phyloP scores from a whole-genome alignment of 2,888 invertebrate genomes.

The Tenthredo scrophulariae region DNA sequence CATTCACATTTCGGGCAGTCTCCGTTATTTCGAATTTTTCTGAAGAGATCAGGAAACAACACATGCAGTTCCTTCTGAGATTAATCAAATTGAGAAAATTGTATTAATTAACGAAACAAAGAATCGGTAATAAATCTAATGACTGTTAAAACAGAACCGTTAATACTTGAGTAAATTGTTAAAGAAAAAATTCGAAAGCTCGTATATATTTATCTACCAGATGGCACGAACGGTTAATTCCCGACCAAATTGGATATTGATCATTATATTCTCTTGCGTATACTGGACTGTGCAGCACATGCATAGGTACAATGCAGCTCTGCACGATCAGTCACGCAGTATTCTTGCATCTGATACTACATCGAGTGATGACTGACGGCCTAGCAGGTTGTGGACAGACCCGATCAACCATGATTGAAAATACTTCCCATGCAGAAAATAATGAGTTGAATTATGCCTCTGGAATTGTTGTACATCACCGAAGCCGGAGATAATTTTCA shows the following conservation, averaged over 20 bases:
- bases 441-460: background rate
- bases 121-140: too few species aligned
- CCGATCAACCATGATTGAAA: background rate
- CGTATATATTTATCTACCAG: background rate
- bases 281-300: background rate
- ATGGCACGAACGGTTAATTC: slow-evolving; percentile 13
- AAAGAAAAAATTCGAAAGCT: background rate
- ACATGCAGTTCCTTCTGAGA: too few species aligned
- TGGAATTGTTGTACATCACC: background rate
- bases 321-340: slow-evolving; percentile 3
- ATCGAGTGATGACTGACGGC: slow-evolving; percentile 1
- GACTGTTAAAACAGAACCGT: too few species aligned
- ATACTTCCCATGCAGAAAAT: background rate
- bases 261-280: slow-evolving; percentile 7
- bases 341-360: slow-evolving; percentile 14
- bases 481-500: background rate
- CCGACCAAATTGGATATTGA: slow-evolving; percentile 21
- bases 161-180: background rate
- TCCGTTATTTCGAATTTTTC: too few species aligned
- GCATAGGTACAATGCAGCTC: background rate
- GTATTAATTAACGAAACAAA: too few species aligned
- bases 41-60: too few species aligned
- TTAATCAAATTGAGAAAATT: too few species aligned
- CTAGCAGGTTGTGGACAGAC: slow-evolving; percentile 3
- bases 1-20: too few species aligned